Conservation (phyloP, 2,888 invertebrate genomes). For the Agelastica alni region DNA sequence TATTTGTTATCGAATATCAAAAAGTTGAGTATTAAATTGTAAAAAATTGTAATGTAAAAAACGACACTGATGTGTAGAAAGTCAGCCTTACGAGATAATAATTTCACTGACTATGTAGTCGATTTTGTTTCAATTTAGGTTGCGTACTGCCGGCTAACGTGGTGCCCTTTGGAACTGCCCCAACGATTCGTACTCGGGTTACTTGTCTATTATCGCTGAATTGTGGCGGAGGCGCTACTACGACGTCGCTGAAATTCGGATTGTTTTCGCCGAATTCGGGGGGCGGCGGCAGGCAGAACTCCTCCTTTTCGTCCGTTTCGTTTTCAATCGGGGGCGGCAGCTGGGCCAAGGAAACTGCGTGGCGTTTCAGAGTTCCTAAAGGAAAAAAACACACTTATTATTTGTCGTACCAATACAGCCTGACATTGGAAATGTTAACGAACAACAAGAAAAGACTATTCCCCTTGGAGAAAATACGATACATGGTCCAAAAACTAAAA, state of each 20-base stretch:
- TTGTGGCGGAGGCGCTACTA: constrained; percentile 86
- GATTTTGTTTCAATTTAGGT: constrained; percentile 52
- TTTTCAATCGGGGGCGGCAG: constrained; percentile 79
- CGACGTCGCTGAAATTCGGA: constrained; percentile 53
- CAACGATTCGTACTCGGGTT: constrained; percentile 78
- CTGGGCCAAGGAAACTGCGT: constrained; percentile 71
- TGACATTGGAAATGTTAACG: too few species aligned
- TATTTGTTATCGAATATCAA: constrained; percentile 25
- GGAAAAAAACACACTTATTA: neutral
- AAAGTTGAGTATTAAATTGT: constrained; percentile 33
- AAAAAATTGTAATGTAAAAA: constrained; percentile 28
- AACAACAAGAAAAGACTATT: too few species aligned
- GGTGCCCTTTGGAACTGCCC: constrained; percentile 74
- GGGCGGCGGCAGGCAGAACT: constrained; percentile 66
- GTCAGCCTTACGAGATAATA: constrained; percentile 23
- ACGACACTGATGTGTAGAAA: constrained; percentile 20
- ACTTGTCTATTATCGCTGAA: constrained; percentile 76
- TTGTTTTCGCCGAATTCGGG: constrained; percentile 60
- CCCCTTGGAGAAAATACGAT: too few species aligned
- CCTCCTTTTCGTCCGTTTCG: constrained; percentile 70
- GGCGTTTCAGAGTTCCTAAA: constrained; percentile 38
- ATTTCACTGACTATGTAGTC: constrained; percentile 55
- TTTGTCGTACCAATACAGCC: too few species aligned
- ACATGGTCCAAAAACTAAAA: too few species aligned
- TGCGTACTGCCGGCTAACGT: constrained; percentile 38